Conservation (phyloP, 2,797 vertebrate species). For the Enteromius unitaeniatus region DNA sequence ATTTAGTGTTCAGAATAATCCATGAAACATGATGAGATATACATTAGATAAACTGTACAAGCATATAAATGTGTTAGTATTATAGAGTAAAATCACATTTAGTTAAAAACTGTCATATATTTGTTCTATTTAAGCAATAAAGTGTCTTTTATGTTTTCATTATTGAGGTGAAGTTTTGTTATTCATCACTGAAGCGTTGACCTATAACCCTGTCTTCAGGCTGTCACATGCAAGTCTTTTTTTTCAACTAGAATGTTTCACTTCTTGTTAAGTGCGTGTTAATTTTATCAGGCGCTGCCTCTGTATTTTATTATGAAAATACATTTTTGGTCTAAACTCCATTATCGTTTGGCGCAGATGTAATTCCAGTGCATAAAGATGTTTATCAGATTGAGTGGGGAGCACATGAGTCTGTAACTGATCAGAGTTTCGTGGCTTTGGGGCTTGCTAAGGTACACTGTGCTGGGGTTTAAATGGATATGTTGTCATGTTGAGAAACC, state of each 20-base stretch:
- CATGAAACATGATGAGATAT: neutral
- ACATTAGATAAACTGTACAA: neutral
- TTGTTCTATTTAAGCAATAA: neutral
- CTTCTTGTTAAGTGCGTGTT: neutral
- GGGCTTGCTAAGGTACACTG: conserved; percentile 55
- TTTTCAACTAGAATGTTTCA: conserved; percentile 28
- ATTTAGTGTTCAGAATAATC: neutral
- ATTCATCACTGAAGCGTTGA: neutral
- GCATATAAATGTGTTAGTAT: neutral
- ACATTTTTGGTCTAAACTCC: neutral
- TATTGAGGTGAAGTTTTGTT: neutral
- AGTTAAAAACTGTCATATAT: neutral
- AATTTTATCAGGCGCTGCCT: neutral
- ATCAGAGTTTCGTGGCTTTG: conserved; percentile 29
- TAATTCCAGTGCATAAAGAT: neutral
- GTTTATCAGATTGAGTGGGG: conserved; percentile 9
- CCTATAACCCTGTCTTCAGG: conserved; percentile 62
- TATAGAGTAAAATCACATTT: neutral
- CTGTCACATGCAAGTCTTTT: conserved; percentile 57
- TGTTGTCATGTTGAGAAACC: conserved; percentile 67
- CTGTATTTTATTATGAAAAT: conserved; percentile 5
- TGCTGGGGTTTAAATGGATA: conserved; percentile 68
- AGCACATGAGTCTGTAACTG: conserved; percentile 23
- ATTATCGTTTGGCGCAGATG: neutral
- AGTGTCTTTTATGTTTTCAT: neutral